Evolutionary conservation across 2,797 vertebrate species (phyloP).

Genomic region (Squalus acanthias): DNA sequence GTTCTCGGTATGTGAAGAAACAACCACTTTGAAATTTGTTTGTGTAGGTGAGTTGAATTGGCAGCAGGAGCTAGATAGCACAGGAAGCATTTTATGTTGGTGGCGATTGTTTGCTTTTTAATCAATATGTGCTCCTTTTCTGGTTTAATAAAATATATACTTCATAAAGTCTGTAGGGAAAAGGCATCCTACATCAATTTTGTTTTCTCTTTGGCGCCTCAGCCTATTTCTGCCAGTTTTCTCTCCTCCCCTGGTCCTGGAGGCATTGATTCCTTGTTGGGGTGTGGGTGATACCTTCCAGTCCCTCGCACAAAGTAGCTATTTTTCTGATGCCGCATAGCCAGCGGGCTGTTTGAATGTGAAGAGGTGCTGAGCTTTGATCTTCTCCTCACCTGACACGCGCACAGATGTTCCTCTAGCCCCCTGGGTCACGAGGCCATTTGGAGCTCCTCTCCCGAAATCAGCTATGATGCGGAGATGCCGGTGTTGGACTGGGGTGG

Average conservation of each 20-base stretch:
- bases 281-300: not conserved
- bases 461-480: too few species aligned
- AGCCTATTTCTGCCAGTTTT: not conserved
- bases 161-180: too few species aligned
- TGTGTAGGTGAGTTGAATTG: not conserved
- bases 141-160: not conserved
- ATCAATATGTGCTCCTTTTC: not conserved
- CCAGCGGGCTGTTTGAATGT: too few species aligned
- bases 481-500: too few species aligned
- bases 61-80: not conserved
- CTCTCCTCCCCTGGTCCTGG: not conserved
- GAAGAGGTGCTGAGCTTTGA: not conserved
- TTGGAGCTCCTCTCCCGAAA: not conserved
- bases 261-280: not conserved
- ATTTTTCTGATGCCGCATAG: not conserved
- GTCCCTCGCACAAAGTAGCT: too few species aligned
- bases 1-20: not conserved
- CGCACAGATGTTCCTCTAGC: not conserved
- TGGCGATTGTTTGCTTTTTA: not conserved
- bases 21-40: not conserved
- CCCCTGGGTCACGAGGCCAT: too few species aligned
- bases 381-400: not conserved
- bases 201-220: not conserved
- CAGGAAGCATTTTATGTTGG: not conserved
- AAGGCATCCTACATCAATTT: not conserved